phyloP scores from a whole-genome alignment of 2,113 vertebrate species.

The Rhynchomys soricoides region DNA sequence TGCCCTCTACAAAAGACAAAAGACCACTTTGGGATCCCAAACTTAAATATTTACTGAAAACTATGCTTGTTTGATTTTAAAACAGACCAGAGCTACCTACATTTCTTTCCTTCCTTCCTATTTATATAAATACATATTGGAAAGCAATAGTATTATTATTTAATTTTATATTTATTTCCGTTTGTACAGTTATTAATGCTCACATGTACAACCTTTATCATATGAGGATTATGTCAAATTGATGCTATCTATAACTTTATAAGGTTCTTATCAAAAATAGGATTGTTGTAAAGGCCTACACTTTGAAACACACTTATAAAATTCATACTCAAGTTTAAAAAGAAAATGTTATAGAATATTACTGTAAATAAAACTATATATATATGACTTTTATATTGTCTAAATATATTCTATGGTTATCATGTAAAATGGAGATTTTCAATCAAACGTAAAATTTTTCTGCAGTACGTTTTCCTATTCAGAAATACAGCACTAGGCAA shows the following conservation, averaged over 20 bases:
- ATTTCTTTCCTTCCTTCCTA: background rate
- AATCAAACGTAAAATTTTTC: constrained; percentile 23
- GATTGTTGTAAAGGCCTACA: background rate
- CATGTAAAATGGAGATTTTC: background rate
- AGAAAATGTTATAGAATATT: background rate
- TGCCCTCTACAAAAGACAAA: background rate
- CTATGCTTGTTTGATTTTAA: background rate
- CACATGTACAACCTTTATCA: background rate
- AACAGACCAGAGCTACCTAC: background rate
- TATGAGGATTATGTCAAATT: background rate
- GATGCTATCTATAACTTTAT: background rate
- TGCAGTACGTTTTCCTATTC: background rate
- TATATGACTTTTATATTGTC: background rate
- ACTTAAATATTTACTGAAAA: constrained; percentile 33
- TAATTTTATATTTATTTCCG: background rate
- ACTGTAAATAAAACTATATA: constrained; percentile 21
- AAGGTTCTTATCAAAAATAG: background rate
- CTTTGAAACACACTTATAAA: constrained; percentile 29
- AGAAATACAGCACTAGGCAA: background rate
- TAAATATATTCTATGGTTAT: background rate
- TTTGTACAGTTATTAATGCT: background rate
- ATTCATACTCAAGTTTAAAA: constrained; percentile 3
- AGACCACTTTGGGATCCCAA: background rate
- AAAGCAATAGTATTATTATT: constrained; percentile 3
- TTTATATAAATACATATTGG: background rate